Evolutionary conservation across 2,797 vertebrate genomes (phyloP), one percentile per base, ranked within the genome.

Genomic region (Sebastes cheni): DNA sequence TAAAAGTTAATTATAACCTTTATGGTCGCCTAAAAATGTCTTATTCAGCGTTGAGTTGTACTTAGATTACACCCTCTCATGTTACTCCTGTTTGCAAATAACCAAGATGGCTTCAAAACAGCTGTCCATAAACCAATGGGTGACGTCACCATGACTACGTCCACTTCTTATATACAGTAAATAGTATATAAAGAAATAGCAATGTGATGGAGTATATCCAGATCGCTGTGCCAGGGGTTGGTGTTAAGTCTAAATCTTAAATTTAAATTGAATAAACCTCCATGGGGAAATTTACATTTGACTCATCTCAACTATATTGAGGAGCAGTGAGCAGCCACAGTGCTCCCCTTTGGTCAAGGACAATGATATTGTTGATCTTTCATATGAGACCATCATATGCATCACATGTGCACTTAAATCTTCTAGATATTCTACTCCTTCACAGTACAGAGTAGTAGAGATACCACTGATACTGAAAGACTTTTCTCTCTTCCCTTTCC

Each of bases 221-320:
- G 60, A 46, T 56, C 12, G 8, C 30, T 11, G 42, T 60, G 69
- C 46, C 55, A 54, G 23, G 69, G 42, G 55, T 67, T 72, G 30
- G 25, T 74, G 34, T 60, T n/a, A 60, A 7, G 29, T 75, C 34
- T 8, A 65, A 18, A 27, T 76, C 39, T 22, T 59, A 58, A 60
- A 3, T 56, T 66, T 72, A 39, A n/a, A 72, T 68, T 29, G 5
- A 14, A 42, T 42, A 42, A 3, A 42, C 39, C 39, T 42, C 39
- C 39, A 22, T 10, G 36, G 50, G 25, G 36, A 11, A 55, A 75
- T 65, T 65, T 23, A 20, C n/a, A 70, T 75, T 68, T 34, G 32
- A 62, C 36, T 56, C 25, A 39, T 62, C 56, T 46, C n/a, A n/a
- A 34, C 70, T 80, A 55, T 80, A 42, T 42, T 72, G 34, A 12